Evolutionary conservation across 2,797 vertebrate species (phyloP), one percentile per base, ranked within the genome.

Genomic region (Sternarchorhynchus goeldii): DNA sequence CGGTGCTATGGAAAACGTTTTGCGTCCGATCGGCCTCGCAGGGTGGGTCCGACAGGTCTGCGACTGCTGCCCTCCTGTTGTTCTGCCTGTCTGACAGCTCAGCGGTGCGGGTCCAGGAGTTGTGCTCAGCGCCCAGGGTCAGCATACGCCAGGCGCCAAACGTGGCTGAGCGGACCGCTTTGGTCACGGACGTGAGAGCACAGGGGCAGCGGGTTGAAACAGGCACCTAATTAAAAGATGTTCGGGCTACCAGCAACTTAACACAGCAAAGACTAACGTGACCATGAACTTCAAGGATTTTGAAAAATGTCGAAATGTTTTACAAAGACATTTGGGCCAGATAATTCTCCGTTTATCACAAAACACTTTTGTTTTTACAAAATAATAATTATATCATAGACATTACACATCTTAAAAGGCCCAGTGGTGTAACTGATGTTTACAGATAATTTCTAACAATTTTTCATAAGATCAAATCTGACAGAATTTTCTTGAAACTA

Each of bases 121-220:
- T 87, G 72, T 89, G 90, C 80, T 93, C 91, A 0, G 87, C 60
- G 0, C 93, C 93, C 63, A 90, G 72, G 0, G 92, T 93, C 74
- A 94, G 85, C 91, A 85, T 93, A 85, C 88, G 88, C 94, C 94
- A 94, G 25, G 88, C 92, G 82, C 89, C 82, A 8, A 93, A 83
- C 0, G 91, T 93, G 76, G 89, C 89, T 0, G 90, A 67, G 3
- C 92, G 89, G 0, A 92, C 31, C 4, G 91, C 93, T 94, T 75
- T 0, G 10, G 20, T 77, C n/a, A 50, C 34, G n/a, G 10, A 68
- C 60, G 63, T 4, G 2, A 58, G 68, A 58, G 68, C 50, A 64
- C 7, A 64, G 1, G 20, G 25, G 31, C 59, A 60, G 60, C 31
- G 64, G 17, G 17, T 14, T 6, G 16, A 57, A 45, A 18, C 2